phyloP scores from a whole-genome alignment of 2,888 invertebrate genomes.

The Torymus tubicola region DNA sequence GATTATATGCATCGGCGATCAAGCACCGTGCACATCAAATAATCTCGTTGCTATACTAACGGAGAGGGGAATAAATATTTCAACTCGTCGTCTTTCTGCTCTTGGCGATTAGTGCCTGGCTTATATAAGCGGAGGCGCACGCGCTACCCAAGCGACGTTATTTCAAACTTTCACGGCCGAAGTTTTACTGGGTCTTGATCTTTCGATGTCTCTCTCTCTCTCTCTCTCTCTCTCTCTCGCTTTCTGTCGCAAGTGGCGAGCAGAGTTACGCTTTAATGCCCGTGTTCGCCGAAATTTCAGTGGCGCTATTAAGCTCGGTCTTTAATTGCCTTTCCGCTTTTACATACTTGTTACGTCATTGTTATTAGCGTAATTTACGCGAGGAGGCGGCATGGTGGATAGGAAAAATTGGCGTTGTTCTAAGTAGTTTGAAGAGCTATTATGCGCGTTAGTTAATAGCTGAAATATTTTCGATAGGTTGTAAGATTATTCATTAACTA shows the following conservation, averaged over 20 bases:
- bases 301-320: slow-evolving; percentile 30
- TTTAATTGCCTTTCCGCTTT: slow-evolving; percentile 44
- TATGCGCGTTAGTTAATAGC: neutral
- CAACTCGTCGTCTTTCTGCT: slow-evolving; percentile 1
- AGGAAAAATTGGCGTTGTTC: neutral
- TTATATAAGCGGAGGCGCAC: neutral
- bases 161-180: slow-evolving; percentile 45
- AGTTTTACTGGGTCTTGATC: slow-evolving; percentile 55
- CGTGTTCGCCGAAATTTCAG: slow-evolving; percentile 35
- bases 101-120: slow-evolving; percentile 41
- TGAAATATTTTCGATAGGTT: too few species aligned
- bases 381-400: neutral
- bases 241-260: neutral
- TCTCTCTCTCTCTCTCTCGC: neutral
- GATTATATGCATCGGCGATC: slow-evolving; percentile 44
- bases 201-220: slow-evolving; percentile 19
- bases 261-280: slow-evolving; percentile 40
- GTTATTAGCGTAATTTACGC: slow-evolving; percentile 31
- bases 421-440: neutral
- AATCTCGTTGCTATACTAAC: slow-evolving; percentile 55
- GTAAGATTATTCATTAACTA: too few species aligned
- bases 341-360: slow-evolving; percentile 23
- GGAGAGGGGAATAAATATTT: slow-evolving; percentile 42
- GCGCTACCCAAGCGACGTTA: slow-evolving; percentile 12
- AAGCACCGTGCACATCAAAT: slow-evolving; percentile 29